Conservation (phyloP, 92 coral and sea anemone genomes). For the Parazoanthus darwini region DNA sequence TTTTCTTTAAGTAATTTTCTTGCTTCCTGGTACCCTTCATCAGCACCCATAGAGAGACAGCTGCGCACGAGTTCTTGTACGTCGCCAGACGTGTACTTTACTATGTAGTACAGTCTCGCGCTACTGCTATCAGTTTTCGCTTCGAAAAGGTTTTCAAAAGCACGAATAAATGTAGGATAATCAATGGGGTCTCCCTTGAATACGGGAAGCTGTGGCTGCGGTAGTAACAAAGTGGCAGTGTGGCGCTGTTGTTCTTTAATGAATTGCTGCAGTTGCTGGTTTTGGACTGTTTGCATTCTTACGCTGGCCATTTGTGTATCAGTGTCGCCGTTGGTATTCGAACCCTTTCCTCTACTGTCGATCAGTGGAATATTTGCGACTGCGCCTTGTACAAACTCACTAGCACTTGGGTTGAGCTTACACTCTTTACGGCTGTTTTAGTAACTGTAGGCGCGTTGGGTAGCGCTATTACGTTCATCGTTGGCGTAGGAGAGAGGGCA, state of each 20-base stretch:
- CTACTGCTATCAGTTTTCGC: slow-evolving; percentile 49
- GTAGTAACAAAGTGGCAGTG: slow-evolving; percentile 41
- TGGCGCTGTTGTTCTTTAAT: slow-evolving; percentile 45
- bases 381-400: no score
- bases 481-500: background rate
- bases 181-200: slow-evolving; percentile 65
- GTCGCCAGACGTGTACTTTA: slow-evolving; percentile 61
- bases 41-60: slow-evolving; percentile 59
- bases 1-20: slow-evolving; percentile 60
- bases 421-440: no score
- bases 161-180: slow-evolving; percentile 62
- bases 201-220: slow-evolving; percentile 52
- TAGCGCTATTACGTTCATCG: slow-evolving; percentile 5
- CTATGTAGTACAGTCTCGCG: slow-evolving; percentile 64
- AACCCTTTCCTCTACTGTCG: no score
- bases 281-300: slow-evolving; percentile 8
- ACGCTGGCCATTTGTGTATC: slow-evolving; percentile 12
- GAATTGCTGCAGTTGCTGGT: slow-evolving; percentile 36
- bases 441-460: slow-evolving; percentile 2
- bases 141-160: slow-evolving; percentile 69
- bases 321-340: background rate
- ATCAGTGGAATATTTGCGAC: no score
- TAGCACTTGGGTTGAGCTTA: no score
- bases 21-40: slow-evolving; percentile 63
- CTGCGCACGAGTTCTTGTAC: slow-evolving; percentile 67